Conservation (phyloP, 2,797 vertebrate species). For the Lithobates sylvaticus region DNA sequence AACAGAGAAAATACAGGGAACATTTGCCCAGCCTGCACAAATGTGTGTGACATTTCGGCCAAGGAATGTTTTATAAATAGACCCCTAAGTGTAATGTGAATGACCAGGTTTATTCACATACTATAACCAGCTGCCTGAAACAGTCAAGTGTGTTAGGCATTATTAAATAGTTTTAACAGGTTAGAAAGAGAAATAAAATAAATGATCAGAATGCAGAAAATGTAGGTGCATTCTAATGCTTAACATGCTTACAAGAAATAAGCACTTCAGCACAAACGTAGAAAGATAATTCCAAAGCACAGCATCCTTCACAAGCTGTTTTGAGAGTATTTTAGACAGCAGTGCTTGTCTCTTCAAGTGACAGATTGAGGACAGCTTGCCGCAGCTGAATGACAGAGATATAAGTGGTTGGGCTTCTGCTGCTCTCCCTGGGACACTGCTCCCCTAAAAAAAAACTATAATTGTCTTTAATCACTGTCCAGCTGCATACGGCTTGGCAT, state of each 20-base stretch:
- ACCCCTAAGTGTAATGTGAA: too few species aligned
- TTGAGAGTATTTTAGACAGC: conserved; percentile 64
- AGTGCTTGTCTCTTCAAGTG: conserved; percentile 67
- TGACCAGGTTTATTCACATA: not conserved
- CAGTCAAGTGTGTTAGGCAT: not conserved
- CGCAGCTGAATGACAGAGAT: conserved; percentile 74
- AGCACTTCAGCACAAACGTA: conserved; percentile 26
- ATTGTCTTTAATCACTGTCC: conserved; percentile 81
- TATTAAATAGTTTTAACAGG: not conserved
- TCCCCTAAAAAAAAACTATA: conserved; percentile 75
- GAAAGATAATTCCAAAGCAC: conserved; percentile 35
- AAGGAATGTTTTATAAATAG: too few species aligned
- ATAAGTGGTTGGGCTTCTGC: conserved; percentile 72
- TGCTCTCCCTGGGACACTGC: conserved; percentile 74
- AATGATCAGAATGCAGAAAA: conserved; percentile 18
- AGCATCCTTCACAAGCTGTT: conserved; percentile 62
- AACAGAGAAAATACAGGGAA: too few species aligned
- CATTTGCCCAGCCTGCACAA: too few species aligned
- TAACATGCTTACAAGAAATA: conserved; percentile 40
- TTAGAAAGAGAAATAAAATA: not conserved
- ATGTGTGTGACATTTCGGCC: too few species aligned
- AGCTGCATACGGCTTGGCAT: conserved; percentile 68
- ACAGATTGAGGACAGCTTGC: conserved; percentile 81
- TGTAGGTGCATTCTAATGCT: conserved; percentile 3
- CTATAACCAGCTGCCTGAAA: not conserved